Conservation (phyloP, 1,140 invertebrate genomes). For the Drosophila kohkoa region DNA sequence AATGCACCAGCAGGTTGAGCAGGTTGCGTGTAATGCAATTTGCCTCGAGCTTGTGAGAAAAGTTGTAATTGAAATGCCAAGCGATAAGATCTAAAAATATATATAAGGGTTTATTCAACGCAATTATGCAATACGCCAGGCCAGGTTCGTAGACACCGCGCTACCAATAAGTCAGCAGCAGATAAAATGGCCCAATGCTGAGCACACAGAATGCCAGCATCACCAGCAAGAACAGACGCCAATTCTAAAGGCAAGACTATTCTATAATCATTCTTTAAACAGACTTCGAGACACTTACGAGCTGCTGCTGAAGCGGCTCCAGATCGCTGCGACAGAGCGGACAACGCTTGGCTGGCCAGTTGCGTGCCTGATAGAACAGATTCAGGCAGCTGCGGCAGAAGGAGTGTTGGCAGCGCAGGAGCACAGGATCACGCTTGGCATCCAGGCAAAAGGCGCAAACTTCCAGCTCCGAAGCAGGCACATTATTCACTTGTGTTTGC, state of each 20-base stretch:
- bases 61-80: conserved; percentile 46
- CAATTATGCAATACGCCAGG: not conserved
- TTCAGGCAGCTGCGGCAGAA: conserved; percentile 59
- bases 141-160: no score
- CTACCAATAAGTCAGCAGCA: conserved; percentile 66
- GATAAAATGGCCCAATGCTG: conserved; percentile 54
- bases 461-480: conserved; percentile 30
- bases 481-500: no score
- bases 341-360: conserved; percentile 53
- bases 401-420: conserved; percentile 49
- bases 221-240: conserved; percentile 36
- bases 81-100: conserved; percentile 3
- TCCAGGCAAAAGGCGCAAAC: conserved; percentile 62
- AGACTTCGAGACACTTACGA: conserved; percentile 1
- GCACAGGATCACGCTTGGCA: conserved; percentile 39
- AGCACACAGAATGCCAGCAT: conserved; percentile 21
- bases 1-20: conserved; percentile 16
- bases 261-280: not conserved
- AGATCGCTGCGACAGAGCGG: conserved; percentile 56
- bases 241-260: conserved; percentile 11
- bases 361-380: conserved; percentile 47
- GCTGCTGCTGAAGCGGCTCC: not conserved
- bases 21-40: conserved; percentile 2
- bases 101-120: conserved; percentile 31
- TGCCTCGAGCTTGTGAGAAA: not conserved